Evolutionary conservation across 2,797 vertebrate genomes (phyloP).

Genomic region (Microchirus variegatus): DNA sequence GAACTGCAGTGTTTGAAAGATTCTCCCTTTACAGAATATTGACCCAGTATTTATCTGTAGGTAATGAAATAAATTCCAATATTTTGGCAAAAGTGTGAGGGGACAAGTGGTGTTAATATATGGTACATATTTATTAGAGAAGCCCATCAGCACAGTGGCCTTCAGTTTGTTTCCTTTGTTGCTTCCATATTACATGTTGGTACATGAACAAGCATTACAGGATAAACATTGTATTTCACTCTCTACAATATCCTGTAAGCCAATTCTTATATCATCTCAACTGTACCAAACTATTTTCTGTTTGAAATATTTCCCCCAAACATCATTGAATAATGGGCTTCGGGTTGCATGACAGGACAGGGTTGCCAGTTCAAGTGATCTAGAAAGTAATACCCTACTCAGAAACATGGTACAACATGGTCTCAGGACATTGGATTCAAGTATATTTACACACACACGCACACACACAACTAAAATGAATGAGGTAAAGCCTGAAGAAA

Average conservation of each 20-base stretch:
- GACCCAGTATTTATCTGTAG: constrained; percentile 12
- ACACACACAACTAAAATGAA: constrained; percentile 66
- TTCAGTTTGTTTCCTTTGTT: constrained; percentile 39
- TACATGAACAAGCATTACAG: constrained; percentile 32
- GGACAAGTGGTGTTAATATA: constrained; percentile 1
- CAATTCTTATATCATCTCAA: constrained; percentile 41
- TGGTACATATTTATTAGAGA: too few relatives aligned
- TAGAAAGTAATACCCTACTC: constrained; percentile 68
- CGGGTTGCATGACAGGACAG: constrained; percentile 35
- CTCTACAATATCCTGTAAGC: constrained; percentile 25
- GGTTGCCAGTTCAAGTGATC: constrained; percentile 43
- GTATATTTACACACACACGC: constrained; percentile 71
- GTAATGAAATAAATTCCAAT: constrained; percentile 16
- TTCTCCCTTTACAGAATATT: constrained; percentile 29
- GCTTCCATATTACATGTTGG: constrained; percentile 28
- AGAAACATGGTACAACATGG: constrained; percentile 69
- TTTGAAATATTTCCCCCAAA: constrained; percentile 1
- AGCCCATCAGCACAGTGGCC: not conserved
- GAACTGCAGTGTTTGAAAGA: constrained; percentile 14
- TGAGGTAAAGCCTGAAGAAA: constrained; percentile 58
- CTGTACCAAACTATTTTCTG: constrained; percentile 45
- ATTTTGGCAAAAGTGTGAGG: constrained; percentile 8
- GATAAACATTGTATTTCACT: constrained; percentile 32
- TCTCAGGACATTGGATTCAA: constrained; percentile 76
- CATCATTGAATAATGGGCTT: constrained; percentile 38